Evolutionary conservation across 2,797 vertebrate genomes (phyloP).

Genomic region (Chelidonichthys spinosus): DNA sequence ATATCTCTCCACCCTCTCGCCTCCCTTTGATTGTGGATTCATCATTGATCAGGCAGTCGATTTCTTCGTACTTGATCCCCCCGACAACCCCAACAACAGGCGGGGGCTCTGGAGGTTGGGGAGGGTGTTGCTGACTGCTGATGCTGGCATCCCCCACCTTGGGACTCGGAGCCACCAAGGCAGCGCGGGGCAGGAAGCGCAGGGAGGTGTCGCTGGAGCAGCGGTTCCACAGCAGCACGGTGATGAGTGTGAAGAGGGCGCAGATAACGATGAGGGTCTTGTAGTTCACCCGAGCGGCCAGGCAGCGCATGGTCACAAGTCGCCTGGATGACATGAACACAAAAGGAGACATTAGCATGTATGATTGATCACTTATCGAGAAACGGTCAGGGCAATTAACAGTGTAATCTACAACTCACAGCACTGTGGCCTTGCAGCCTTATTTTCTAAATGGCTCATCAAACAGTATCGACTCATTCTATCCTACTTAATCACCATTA

Average conservation of each 20-base stretch:
- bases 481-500: neutral
- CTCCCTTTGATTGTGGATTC: slow-evolving; percentile 92
- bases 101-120: slow-evolving; percentile 90
- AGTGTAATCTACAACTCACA: neutral
- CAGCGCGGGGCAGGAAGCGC: slow-evolving; percentile 80
- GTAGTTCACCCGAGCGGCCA: slow-evolving; percentile 97
- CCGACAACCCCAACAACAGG: slow-evolving; percentile 86
- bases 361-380: neutral
- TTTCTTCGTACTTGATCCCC: slow-evolving; percentile 92
- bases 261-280: slow-evolving; percentile 97
- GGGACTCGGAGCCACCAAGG: slow-evolving; percentile 83
- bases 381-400: neutral
- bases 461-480: neutral
- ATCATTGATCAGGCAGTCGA: slow-evolving; percentile 98
- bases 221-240: slow-evolving; percentile 94
- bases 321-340: slow-evolving; percentile 68
- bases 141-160: slow-evolving; percentile 76
- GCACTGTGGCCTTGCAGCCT: neutral
- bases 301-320: slow-evolving; percentile 96
- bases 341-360: neutral
- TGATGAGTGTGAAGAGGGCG: slow-evolving; percentile 92
- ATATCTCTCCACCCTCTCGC: slow-evolving; percentile 91
- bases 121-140: slow-evolving; percentile 84
- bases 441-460: neutral
- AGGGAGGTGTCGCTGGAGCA: slow-evolving; percentile 88